phyloP scores from a whole-genome alignment of 2,113 vertebrate genomes.

The Ammodytes marinus region DNA sequence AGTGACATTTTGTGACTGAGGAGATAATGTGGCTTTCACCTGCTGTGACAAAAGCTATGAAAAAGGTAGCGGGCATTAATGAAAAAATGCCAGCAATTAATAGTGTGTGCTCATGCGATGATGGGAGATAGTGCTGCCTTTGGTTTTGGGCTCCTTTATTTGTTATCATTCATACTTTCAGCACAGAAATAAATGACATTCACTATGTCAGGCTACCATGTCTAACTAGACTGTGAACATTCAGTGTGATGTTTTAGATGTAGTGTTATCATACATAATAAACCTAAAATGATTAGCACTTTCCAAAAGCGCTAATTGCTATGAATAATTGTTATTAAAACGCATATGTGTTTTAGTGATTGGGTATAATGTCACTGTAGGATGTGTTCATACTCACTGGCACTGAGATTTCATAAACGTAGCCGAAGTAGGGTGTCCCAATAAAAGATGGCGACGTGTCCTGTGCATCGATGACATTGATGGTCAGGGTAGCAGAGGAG shows the following conservation, averaged over 20 bases:
- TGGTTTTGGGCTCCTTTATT: background rate
- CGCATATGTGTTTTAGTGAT: background rate
- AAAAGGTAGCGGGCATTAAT: background rate
- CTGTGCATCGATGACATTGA: conserved; percentile 94
- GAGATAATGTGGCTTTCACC: conserved; percentile 33
- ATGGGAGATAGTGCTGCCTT: background rate
- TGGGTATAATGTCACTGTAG: background rate
- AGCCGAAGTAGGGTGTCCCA: conserved; percentile 94
- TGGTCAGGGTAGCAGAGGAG: conserved; percentile 90
- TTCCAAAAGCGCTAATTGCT: background rate
- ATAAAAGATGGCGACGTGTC: conserved; percentile 93
- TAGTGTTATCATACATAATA: background rate
- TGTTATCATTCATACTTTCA: background rate
- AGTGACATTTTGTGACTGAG: conserved; percentile 46
- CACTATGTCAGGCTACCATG: background rate
- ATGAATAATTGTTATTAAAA: background rate
- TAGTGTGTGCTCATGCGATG: background rate
- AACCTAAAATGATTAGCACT: background rate
- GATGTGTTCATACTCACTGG: conserved; percentile 85
- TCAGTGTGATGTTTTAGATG: background rate
- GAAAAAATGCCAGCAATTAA: conserved; percentile 51
- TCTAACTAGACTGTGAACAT: background rate
- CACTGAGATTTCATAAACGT: conserved; percentile 92
- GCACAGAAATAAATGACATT: background rate
- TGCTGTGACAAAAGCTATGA: conserved; percentile 12